A percentile compares a stretch with the other conserved stretches of the same genome.
Evolutionary conservation across 1,140 invertebrate species (phyloP).

Genomic region (Rhopalosiphum padi): DNA sequence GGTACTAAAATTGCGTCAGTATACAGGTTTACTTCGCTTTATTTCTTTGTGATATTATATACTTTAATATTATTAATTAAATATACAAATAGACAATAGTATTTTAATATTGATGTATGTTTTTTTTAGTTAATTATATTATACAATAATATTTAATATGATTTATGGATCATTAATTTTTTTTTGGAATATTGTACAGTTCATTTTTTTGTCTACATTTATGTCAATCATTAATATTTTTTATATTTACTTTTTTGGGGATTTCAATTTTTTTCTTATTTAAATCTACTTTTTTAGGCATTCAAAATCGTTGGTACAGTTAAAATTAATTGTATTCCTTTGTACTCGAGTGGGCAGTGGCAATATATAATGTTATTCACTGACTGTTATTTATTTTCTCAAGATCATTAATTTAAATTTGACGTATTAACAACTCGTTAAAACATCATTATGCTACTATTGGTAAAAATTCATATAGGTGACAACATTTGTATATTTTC

Average conservation of each 20-base stretch:
- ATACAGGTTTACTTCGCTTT: too few relatives aligned
- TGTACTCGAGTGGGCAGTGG: neutral
- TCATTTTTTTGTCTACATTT: neutral
- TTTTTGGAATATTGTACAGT: neutral
- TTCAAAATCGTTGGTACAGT: neutral
- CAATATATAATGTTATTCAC: neutral
- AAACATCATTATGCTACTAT: neutral
- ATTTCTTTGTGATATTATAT: too few relatives aligned
- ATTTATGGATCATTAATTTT: neutral
- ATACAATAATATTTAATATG: neutral
- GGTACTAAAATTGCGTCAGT: neutral
- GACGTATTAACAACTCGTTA: constrained; percentile 22
- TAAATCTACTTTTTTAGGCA: neutral
- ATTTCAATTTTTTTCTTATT: neutral
- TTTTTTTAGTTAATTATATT: neutral
- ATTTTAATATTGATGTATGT: neutral
- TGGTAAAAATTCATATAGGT: neutral
- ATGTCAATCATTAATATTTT: neutral
- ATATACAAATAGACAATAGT: too few relatives aligned
- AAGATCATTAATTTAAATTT: constrained; percentile 22
- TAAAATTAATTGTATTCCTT: neutral
- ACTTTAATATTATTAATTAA: neutral
- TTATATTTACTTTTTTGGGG: neutral
- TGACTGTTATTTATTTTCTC: neutral
- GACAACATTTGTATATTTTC: neutral